These are phyloP conservation scores for Argyra leucocephala DNA, from an alignment of 2,888 invertebrate genomes.

Conservation along the genomic window DNA sequence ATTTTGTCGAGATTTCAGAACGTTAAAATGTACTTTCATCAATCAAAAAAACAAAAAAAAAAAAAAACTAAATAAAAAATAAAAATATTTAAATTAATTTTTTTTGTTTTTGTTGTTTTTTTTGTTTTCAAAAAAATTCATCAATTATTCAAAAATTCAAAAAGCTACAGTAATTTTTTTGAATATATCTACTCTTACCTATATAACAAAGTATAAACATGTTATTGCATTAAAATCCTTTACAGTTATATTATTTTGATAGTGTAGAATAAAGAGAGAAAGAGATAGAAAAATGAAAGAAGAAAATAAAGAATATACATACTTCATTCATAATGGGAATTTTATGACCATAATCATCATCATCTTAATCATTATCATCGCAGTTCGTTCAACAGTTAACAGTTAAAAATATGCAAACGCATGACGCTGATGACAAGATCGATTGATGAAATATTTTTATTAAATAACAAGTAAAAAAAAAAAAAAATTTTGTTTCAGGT, in stretches of 20 bases:
- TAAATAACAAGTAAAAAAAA: background rate
- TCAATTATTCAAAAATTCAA: background rate
- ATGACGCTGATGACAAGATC: conserved; percentile 6
- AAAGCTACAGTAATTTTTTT: background rate
- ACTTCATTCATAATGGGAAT: background rate
- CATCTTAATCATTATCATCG: too few species aligned
- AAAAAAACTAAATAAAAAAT: background rate
- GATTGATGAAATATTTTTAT: background rate
- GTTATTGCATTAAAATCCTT: background rate
- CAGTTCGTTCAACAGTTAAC: background rate
- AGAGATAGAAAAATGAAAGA: too few species aligned
- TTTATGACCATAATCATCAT: conserved; percentile 2
- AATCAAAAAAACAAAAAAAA: background rate
- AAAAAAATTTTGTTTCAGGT: background rate
- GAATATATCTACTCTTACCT: background rate
- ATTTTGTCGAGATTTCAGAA: background rate
- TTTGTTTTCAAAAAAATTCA: background rate
- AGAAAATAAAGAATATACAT: background rate
- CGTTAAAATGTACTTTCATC: too few species aligned
- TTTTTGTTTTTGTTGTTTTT: background rate
- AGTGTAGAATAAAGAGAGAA: background rate
- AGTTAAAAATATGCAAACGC: conserved; percentile 6
- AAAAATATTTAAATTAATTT: background rate
- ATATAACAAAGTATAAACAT: background rate
- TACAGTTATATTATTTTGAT: background rate